Evolutionary conservation across 92 coral and sea anemone genomes (phyloP).

Genomic region (Desmophyllum pertusum): DNA sequence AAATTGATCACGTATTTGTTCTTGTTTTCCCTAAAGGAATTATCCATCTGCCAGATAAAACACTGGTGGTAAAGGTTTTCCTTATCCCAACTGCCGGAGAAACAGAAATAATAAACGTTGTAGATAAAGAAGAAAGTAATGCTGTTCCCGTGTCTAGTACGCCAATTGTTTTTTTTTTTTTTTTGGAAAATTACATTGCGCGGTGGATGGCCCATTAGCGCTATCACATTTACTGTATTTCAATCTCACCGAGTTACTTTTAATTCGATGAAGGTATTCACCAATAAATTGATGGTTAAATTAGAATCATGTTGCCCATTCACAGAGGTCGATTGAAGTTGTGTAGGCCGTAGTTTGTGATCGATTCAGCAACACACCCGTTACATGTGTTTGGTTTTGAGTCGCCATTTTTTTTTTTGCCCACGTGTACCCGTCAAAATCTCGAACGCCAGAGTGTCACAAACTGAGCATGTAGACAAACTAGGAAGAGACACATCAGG

Average conservation of each 20-base stretch:
- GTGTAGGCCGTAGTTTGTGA: not conserved
- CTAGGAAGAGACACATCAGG: no score
- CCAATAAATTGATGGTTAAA: not conserved
- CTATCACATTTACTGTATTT: not conserved
- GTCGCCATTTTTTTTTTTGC: no score
- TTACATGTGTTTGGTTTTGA: not conserved
- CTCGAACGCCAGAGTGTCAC: no score
- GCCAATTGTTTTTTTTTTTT: no score
- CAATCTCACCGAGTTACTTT: not conserved
- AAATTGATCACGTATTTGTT: no score
- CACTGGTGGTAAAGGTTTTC: not conserved
- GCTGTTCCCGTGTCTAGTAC: no score
- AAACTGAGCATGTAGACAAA: no score
- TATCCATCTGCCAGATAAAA: not conserved
- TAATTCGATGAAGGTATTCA: not conserved
- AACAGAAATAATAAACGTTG: no score
- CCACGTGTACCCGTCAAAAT: not conserved
- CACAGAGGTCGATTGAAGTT: not conserved
- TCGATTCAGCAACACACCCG: not conserved
- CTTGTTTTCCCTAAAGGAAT: not conserved
- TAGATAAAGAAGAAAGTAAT: no score
- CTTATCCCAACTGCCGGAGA: not conserved
- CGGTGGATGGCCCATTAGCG: no score
- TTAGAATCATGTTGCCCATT: constrained; percentile 6
- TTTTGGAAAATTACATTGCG: no score